Base-by-base conservation (phyloP, 1,140 invertebrate species). In the Hycleus phaleratus region DNA sequence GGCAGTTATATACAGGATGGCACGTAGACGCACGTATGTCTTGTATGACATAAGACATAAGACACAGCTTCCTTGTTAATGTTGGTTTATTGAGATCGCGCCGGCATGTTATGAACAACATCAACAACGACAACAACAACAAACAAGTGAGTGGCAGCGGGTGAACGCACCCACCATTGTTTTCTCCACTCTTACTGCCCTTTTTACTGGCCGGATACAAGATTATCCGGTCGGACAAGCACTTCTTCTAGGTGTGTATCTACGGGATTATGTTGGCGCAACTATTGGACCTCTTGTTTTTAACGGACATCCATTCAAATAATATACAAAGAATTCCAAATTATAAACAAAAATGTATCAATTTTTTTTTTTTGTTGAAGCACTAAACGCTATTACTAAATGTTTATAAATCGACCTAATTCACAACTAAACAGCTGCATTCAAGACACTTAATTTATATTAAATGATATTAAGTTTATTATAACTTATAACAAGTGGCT, bases 131-230 rank as follows among this genome's bases (percentile, higher is more conserved):
- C 32, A 7, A 32, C 26, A 32, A 32, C 32, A 32, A 32, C 32
- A 32, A 50, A 52, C 46, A 49, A 49, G 48, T 49, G 48, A 49
- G 32, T 32, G 32, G 39, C 48, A 49, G 48, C 50, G 50, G 50
- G 50, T 52, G 50, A 52, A 52, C 51, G 51, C 51, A 53, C 51
- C 51, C 51, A 45, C 51, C 42, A 53, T 53, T 53, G 51, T 53
- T 43, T 53, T 53, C 42, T 53, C 32, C 7, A 32, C 32, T 32
- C 42, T 53, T 53, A 38, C 45, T 53, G 50, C 50, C 50, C 50
- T 53, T 53, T 32, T 53, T 44, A 53, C 50, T 53, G 18, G 50
- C 50, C 50, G 50, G 50, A 53, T 53, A 53, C 42, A 45, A 53
- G 51, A 53, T 45, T 53, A 53, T 53, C 51, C 51, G 51, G 51